Percentiles rank a stretch among this genome's conserved stretches.
phyloP scores from a whole-genome alignment of 1,140 invertebrate genomes.

The Eriocheir sinensis region DNA sequence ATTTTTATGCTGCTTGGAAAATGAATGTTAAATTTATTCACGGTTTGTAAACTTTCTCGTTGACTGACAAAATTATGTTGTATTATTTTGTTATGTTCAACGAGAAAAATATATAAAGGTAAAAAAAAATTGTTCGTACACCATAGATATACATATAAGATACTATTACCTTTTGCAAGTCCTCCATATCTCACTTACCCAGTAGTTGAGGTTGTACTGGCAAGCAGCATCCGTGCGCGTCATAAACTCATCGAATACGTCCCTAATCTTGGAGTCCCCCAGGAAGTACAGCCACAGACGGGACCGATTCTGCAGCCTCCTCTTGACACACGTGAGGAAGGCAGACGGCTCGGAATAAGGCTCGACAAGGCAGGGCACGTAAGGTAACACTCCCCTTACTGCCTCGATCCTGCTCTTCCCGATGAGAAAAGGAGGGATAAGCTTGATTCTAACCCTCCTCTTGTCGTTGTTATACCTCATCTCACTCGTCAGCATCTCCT shows the following conservation, averaged over 20 bases:
- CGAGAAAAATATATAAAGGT: too few relatives aligned
- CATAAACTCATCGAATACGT: constrained; percentile 32
- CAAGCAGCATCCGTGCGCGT: constrained; percentile 40
- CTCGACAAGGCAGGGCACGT: neutral
- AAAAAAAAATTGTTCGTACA: too few relatives aligned
- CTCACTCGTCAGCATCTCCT: neutral
- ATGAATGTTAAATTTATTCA: too few relatives aligned
- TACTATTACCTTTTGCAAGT: too few relatives aligned
- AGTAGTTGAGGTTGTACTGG: constrained; percentile 1
- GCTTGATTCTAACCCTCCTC: neutral
- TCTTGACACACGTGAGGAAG: constrained; percentile 50
- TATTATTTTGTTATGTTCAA: too few relatives aligned
- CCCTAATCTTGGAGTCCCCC: constrained; percentile 64
- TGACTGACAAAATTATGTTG: too few relatives aligned
- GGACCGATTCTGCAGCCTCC: neutral
- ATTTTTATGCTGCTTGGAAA: too few relatives aligned
- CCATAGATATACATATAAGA: too few relatives aligned
- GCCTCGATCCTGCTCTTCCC: constrained; percentile 46
- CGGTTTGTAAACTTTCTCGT: too few relatives aligned
- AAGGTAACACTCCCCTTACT: constrained; percentile 19
- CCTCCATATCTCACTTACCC: constrained; percentile 27
- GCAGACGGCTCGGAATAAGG: neutral
- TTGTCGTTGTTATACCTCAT: neutral
- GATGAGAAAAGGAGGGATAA: neutral
- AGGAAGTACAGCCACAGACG: constrained; percentile 52